Evolutionary conservation across 2,888 invertebrate genomes (phyloP).

Genomic region (Habroteleia sp.): DNA sequence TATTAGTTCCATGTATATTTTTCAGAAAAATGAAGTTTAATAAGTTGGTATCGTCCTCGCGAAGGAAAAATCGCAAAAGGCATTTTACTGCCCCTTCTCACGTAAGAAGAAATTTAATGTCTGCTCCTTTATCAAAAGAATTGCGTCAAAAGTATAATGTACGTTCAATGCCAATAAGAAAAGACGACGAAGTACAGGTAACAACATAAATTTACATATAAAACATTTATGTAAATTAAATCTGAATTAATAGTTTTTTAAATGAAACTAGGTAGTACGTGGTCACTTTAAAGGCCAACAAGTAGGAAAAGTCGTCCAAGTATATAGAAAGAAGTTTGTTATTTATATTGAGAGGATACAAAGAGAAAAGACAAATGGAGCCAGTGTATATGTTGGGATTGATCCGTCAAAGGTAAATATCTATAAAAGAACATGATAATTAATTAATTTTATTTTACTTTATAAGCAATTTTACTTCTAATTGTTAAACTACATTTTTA

Average conservation of each 20-base stretch:
- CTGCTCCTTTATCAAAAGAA: conserved; percentile 98
- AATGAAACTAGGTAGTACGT: conserved; percentile 89
- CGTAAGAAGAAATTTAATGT: conserved; percentile 97
- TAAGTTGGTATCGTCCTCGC: conserved; percentile 94
- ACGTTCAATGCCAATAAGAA: conserved; percentile 98
- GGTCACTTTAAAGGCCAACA: conserved; percentile 99
- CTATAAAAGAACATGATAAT: too few species aligned
- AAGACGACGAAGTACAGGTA: conserved; percentile 95
- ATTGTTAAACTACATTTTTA: too few species aligned
- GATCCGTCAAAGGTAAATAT: conserved; percentile 95
- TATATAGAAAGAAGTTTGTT: conserved; percentile 99
- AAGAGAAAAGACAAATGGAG: conserved; percentile 99
- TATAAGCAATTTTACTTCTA: too few species aligned
- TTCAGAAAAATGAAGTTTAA: conserved; percentile 92
- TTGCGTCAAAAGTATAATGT: conserved; percentile 98
- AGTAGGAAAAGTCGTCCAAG: conserved; percentile 98
- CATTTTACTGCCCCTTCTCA: conserved; percentile 99
- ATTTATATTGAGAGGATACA: conserved; percentile 99
- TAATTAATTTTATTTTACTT: too few species aligned
- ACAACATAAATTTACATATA: too few species aligned
- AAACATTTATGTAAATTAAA: too few species aligned
- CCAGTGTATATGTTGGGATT: conserved; percentile 98
- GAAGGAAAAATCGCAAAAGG: conserved; percentile 98
- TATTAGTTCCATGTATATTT: too few species aligned
- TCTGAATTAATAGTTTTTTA: too few species aligned